Percentiles rank a stretch among this genome's conserved stretches.
phyloP scores from a whole-genome alignment of 2,797 vertebrate genomes.

The Linurgus olivaceus region DNA sequence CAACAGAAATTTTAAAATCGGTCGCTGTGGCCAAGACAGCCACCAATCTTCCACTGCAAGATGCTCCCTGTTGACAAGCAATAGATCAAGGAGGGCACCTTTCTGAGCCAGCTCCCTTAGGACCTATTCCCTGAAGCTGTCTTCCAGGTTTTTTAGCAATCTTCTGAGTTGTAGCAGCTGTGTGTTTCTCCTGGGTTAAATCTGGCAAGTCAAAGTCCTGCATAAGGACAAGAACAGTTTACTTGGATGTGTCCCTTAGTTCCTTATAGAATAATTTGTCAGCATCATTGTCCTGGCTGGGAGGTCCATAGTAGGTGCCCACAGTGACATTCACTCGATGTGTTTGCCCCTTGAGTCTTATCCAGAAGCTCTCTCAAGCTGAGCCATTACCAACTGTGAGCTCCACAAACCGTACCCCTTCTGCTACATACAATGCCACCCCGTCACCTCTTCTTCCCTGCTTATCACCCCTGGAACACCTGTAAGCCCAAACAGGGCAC shows the following conservation, averaged over 20 bases:
- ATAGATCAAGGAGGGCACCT: neutral
- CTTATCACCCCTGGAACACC: neutral
- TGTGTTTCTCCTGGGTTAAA: neutral
- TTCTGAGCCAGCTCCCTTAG: neutral
- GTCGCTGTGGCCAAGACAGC: accelerated
- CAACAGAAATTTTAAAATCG: neutral
- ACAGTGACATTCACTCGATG: neutral
- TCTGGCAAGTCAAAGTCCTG: neutral
- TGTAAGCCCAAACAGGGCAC: accelerated
- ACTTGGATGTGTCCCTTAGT: neutral
- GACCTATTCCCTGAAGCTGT: neutral
- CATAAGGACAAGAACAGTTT: neutral
- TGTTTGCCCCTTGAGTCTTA: neutral
- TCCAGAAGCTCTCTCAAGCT: neutral
- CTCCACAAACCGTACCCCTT: neutral
- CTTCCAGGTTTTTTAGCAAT: neutral
- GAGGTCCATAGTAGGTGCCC: neutral
- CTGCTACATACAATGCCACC: neutral
- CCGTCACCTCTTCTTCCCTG: neutral
- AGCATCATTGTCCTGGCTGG: neutral
- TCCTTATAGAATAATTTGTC: neutral
- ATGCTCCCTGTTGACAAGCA: neutral
- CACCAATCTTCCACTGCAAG: accelerated
- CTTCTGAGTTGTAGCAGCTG: neutral
- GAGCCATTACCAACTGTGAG: neutral